phyloP scores from a whole-genome alignment of 2,888 invertebrate genomes.

The Agrilus mali region DNA sequence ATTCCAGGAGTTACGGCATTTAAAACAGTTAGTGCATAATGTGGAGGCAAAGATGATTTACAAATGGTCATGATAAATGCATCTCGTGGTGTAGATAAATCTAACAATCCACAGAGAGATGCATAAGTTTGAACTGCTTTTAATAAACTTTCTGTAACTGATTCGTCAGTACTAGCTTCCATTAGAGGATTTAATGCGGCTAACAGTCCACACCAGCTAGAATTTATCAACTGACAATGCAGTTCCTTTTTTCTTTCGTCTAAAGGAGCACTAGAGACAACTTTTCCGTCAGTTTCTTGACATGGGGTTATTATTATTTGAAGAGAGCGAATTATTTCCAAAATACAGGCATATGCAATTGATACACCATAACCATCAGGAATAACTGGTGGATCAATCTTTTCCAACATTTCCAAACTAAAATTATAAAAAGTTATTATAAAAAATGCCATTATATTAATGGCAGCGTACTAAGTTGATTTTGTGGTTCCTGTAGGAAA shows the following conservation, averaged over 20 bases:
- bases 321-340: constrained; percentile 83
- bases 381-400: constrained; percentile 82
- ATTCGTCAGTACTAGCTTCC: constrained; percentile 92
- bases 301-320: constrained; percentile 57
- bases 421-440: constrained; percentile 17
- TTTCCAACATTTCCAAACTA: constrained; percentile 92
- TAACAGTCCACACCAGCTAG: constrained; percentile 90
- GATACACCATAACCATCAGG: constrained; percentile 98
- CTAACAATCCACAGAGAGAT: constrained; percentile 76
- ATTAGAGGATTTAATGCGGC: constrained; percentile 84
- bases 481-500: constrained; percentile 79
- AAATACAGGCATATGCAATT: constrained; percentile 83
- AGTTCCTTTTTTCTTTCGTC: constrained; percentile 29
- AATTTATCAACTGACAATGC: constrained; percentile 70
- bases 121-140: constrained; percentile 86
- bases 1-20: constrained; percentile 48
- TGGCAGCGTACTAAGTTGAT: constrained; percentile 70
- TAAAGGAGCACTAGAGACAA: constrained; percentile 6
- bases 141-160: constrained; percentile 80
- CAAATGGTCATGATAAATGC: constrained; percentile 92
- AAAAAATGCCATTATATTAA: constrained; percentile 2
- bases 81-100: constrained; percentile 69
- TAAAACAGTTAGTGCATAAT: constrained; percentile 83
- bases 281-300: constrained; percentile 25
- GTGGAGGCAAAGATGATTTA: constrained; percentile 90